A percentile compares a stretch with the other conserved stretches of the same genome.
Evolutionary conservation across 2,113 vertebrate genomes (phyloP).

Genomic region (Butastur rufipennis): DNA sequence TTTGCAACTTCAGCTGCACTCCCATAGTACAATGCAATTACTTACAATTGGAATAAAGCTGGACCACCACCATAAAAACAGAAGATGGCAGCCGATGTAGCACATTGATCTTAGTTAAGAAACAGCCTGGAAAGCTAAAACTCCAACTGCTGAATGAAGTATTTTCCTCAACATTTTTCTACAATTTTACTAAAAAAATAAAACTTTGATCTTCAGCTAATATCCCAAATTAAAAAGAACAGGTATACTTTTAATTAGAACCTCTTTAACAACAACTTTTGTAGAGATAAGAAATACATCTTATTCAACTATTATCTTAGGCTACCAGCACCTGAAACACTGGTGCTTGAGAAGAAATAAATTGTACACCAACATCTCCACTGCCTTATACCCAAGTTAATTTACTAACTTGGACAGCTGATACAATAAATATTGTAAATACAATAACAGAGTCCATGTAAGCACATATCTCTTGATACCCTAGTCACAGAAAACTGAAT

Average conservation of each 20-base stretch:
- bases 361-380: not conserved
- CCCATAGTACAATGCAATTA: not conserved
- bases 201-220: not conserved
- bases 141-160: not conserved
- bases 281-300: not conserved
- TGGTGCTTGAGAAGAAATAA: not conserved
- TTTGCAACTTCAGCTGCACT: not conserved
- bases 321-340: not conserved
- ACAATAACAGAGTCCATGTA: not conserved
- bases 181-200: not conserved
- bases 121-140: not conserved
- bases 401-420: not conserved
- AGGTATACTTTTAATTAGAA: not conserved
- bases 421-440: not conserved
- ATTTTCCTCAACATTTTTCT: not conserved
- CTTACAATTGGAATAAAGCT: not conserved
- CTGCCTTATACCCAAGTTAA: not conserved
- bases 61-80: not conserved
- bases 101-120: not conserved
- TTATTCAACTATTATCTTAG: not conserved
- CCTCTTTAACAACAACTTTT: not conserved
- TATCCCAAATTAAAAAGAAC: not conserved
- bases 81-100: not conserved
- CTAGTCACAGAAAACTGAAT: not conserved
- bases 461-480: not conserved